These are phyloP conservation scores for Stenodema calcarata DNA, from an alignment of 2,888 invertebrate genomes.

Conservation along the genomic window DNA sequence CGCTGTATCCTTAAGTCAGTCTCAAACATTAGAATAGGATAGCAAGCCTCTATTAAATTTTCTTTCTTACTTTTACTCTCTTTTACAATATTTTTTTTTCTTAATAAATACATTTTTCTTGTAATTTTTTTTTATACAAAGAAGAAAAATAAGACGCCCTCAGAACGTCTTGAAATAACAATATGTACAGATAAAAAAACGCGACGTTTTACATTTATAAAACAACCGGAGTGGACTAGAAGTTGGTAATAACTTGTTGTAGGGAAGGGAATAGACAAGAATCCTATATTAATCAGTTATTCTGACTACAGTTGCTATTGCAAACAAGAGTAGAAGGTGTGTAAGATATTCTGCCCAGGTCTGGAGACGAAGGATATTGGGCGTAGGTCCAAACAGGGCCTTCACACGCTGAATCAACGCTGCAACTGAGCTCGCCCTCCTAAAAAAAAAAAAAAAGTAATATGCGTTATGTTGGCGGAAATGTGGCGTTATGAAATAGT, in stretches of 20 bases:
- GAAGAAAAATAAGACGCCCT: neutral
- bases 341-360: constrained; percentile 42
- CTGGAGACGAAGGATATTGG: constrained; percentile 37
- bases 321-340: constrained; percentile 51
- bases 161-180: neutral
- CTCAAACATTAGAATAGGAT: constrained; percentile 48
- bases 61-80: neutral
- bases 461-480: neutral
- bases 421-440: constrained; percentile 52
- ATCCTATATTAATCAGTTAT: constrained; percentile 39
- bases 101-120: constrained; percentile 18
- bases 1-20: constrained; percentile 47
- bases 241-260: constrained; percentile 25
- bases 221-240: constrained; percentile 48
- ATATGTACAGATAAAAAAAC: constrained; percentile 14
- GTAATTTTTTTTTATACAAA: constrained; percentile 25
- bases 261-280: neutral
- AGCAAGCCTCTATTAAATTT: constrained; percentile 38
- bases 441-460: constrained; percentile 13
- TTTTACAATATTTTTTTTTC: constrained; percentile 12
- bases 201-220: constrained; percentile 14
- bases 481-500: neutral
- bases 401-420: constrained; percentile 42
- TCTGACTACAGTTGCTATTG: constrained; percentile 55
- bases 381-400: constrained; percentile 44